phyloP scores from a whole-genome alignment of 2,797 vertebrate species.

The Labroides dimidiatus region DNA sequence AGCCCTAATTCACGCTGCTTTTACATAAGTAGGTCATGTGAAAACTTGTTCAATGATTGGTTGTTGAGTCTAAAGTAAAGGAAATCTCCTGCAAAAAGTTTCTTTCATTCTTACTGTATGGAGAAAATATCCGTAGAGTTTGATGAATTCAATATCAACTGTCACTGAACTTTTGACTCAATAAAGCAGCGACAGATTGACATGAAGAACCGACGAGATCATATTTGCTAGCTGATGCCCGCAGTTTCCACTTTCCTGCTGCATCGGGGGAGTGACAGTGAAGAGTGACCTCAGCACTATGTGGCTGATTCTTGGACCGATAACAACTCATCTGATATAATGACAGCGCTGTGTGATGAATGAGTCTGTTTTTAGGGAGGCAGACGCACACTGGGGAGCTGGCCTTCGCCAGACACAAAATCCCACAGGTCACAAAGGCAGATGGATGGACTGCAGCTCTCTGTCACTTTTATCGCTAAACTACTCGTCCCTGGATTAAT shows the following conservation, averaged over 20 bases:
- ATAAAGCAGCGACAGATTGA: neutral
- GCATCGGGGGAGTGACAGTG: slow-evolving; percentile 44
- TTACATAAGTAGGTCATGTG: neutral
- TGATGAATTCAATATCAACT: neutral
- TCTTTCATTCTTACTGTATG: neutral
- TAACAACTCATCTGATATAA: slow-evolving; percentile 69
- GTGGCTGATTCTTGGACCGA: slow-evolving; percentile 56
- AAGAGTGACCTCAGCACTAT: slow-evolving; percentile 60
- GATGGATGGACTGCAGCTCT: slow-evolving; percentile 70
- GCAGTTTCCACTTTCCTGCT: slow-evolving; percentile 22
- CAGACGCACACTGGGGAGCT: slow-evolving; percentile 42
- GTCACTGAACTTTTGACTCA: neutral
- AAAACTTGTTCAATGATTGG: neutral
- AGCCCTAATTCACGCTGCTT: neutral
- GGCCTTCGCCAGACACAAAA: slow-evolving; percentile 74
- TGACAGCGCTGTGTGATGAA: slow-evolving; percentile 69
- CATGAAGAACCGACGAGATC: slow-evolving; percentile 3
- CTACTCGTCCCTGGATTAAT: slow-evolving; percentile 75
- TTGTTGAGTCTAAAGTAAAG: neutral
- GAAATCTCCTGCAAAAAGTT: neutral
- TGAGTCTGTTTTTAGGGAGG: slow-evolving; percentile 65
- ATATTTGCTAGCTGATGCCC: slow-evolving; percentile 26
- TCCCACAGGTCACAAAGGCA: slow-evolving; percentile 73
- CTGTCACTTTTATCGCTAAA: slow-evolving; percentile 74
- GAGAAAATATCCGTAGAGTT: neutral